These are phyloP conservation scores for Boloria euphrosyne DNA, from an alignment of 2,888 invertebrate species.

Conservation along the genomic window DNA sequence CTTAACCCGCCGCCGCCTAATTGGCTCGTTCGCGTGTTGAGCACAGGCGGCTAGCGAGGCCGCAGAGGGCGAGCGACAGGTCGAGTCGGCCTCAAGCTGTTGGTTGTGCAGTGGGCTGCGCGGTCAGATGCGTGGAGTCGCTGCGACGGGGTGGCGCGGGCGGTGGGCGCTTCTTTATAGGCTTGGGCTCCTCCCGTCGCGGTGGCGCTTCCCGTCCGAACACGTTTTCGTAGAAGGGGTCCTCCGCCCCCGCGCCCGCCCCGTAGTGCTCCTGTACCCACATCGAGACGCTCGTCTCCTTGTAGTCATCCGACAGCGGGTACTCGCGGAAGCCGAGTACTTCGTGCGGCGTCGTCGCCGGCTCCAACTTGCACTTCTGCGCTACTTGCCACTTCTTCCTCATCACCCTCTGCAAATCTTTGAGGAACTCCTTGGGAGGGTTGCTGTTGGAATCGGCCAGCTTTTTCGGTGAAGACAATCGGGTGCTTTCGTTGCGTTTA, in stretches of 20 bases:
- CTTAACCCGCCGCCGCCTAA: not conserved
- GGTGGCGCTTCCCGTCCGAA: constrained; percentile 57
- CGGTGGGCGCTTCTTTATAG: constrained; percentile 88
- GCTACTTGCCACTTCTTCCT: constrained; percentile 96
- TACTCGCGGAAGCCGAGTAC: constrained; percentile 95
- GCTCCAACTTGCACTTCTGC: constrained; percentile 94
- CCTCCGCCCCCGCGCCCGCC: constrained; percentile 57
- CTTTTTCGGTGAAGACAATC: constrained; percentile 89
- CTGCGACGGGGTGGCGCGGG: constrained; percentile 95
- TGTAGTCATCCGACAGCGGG: constrained; percentile 86
- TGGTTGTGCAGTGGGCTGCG: constrained; percentile 55
- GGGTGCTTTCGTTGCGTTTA: constrained; percentile 88
- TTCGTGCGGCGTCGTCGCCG: constrained; percentile 94
- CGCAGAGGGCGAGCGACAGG: constrained; percentile 40
- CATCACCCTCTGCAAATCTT: constrained; percentile 95
- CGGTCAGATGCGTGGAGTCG: constrained; percentile 89
- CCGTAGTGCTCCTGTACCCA: constrained; percentile 96
- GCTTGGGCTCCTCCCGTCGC: constrained; percentile 64
- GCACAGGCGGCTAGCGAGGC: constrained; percentile 35
- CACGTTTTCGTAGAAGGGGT: constrained; percentile 91
- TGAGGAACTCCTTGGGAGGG: constrained; percentile 91
- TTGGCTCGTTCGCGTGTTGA: constrained; percentile 15
- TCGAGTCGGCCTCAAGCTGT: constrained; percentile 53
- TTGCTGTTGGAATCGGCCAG: constrained; percentile 87
- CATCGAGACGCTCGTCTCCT: constrained; percentile 92